Conservation (phyloP, 2,113 vertebrate genomes). For the Sylvilagus bachmani region DNA sequence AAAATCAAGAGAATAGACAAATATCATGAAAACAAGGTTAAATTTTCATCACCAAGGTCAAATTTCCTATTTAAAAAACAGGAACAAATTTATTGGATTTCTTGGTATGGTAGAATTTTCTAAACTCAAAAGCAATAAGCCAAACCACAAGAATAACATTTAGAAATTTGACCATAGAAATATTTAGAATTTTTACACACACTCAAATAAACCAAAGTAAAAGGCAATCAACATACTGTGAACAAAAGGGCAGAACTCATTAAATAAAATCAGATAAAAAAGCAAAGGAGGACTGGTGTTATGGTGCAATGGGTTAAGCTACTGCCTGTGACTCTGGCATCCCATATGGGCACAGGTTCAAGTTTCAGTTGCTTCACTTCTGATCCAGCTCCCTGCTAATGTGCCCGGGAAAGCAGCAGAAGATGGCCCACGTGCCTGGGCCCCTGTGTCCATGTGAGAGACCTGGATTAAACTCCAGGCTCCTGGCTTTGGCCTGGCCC, state of each 20-base stretch:
- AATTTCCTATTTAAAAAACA: slow-evolving; percentile 34
- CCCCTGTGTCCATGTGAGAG: too few species aligned
- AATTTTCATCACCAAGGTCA: slow-evolving; percentile 51
- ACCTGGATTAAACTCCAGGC: too few species aligned
- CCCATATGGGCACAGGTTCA: too few species aligned
- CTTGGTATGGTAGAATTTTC: slow-evolving; percentile 34
- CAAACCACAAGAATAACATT: slow-evolving; percentile 49
- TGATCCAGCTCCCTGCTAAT: too few species aligned
- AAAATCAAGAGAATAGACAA: slow-evolving; percentile 81
- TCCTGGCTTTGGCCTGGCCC: too few species aligned
- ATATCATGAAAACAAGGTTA: slow-evolving; percentile 66
- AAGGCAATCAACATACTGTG: background rate
- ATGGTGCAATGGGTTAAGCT: too few species aligned
- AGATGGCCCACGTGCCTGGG: too few species aligned
- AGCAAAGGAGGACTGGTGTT: background rate
- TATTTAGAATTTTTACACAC: background rate
- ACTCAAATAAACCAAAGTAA: slow-evolving; percentile 49
- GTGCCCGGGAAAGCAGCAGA: too few species aligned
- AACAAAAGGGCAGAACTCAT: background rate
- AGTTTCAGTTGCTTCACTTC: too few species aligned
- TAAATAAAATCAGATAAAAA: background rate
- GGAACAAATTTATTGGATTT: slow-evolving; percentile 23
- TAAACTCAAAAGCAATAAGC: slow-evolving; percentile 51
- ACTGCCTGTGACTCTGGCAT: too few species aligned
- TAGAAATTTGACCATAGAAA: slow-evolving; percentile 24